Conservation (phyloP, 2,797 vertebrate species). For the Nothura maculosa region DNA sequence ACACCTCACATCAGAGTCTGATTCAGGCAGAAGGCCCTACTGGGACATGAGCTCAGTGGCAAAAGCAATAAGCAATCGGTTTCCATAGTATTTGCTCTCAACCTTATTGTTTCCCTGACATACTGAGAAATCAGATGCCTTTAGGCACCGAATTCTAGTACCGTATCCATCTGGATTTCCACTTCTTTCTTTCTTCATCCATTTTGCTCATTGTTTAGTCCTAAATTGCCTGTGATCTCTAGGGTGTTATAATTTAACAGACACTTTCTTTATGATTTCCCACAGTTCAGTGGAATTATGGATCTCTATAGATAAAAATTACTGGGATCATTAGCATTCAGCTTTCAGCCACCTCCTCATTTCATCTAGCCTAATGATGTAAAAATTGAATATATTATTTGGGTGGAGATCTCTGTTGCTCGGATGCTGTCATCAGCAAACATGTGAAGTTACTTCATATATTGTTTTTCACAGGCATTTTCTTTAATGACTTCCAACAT, state of each 20-base stretch:
- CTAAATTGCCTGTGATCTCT: not conserved
- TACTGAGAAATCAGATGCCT: not conserved
- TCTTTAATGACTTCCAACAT: slow-evolving; percentile 43
- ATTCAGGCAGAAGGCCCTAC: slow-evolving; percentile 12
- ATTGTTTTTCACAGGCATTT: slow-evolving; percentile 32
- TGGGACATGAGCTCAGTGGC: slow-evolving; percentile 11
- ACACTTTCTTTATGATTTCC: not conserved
- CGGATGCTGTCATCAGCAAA: slow-evolving; percentile 9
- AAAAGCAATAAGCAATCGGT: slow-evolving; percentile 15
- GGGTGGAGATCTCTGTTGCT: slow-evolving; percentile 16
- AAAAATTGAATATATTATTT: slow-evolving; percentile 33
- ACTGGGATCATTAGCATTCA: not conserved
- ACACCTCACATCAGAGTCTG: not conserved
- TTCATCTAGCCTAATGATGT: not conserved
- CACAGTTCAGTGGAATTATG: not conserved
- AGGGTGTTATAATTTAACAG: not conserved
- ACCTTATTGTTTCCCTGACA: slow-evolving; percentile 6
- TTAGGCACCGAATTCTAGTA: not conserved
- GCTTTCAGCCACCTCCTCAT: not conserved
- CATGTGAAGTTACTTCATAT: slow-evolving; percentile 27
- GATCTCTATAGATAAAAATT: not conserved
- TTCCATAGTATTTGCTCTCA: not conserved
- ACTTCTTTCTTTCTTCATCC: not conserved
- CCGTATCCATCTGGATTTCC: not conserved
- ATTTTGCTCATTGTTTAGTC: not conserved